Percentiles rank a stretch among this genome's conserved stretches.
Conservation (phyloP, 2,113 vertebrate genomes). For the Sinosuthora webbiana region DNA sequence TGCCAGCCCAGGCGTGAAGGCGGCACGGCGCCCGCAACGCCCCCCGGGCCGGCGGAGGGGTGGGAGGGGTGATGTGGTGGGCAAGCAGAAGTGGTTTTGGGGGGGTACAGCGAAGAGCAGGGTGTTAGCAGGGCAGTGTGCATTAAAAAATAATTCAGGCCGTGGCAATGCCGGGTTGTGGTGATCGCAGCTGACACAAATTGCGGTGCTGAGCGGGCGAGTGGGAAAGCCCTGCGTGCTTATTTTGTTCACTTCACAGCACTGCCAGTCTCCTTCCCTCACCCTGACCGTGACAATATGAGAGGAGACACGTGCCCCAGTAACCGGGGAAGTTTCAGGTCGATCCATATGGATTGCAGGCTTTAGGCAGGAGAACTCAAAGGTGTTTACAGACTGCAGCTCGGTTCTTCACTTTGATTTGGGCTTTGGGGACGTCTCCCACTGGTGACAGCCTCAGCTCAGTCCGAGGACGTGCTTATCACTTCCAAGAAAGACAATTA, state of each 20-base stretch:
- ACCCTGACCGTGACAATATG: accelerated
- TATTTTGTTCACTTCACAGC: not conserved
- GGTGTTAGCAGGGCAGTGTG: not conserved
- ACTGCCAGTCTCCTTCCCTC: not conserved
- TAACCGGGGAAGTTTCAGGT: not conserved
- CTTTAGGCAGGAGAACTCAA: not conserved
- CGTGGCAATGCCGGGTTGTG: accelerated
- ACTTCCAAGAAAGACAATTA: not conserved
- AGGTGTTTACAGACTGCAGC: not conserved
- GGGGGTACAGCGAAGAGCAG: not conserved
- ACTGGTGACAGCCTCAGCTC: not conserved
- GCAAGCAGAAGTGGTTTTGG: not conserved
- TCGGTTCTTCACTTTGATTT: not conserved
- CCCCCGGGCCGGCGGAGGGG: not conserved
- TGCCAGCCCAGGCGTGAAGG: slow-evolving; percentile 35
- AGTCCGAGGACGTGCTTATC: not conserved
- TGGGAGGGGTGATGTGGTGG: not conserved
- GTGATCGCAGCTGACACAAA: not conserved
- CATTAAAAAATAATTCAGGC: not conserved
- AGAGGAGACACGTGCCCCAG: not conserved
- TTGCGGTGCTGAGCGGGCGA: accelerated
- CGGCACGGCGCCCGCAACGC: accelerated
- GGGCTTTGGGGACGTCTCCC: not conserved
- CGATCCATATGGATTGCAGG: accelerated
- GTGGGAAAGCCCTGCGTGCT: not conserved